Evolutionary conservation across 1,140 invertebrate genomes (phyloP).

Genomic region (Limonius californicus): DNA sequence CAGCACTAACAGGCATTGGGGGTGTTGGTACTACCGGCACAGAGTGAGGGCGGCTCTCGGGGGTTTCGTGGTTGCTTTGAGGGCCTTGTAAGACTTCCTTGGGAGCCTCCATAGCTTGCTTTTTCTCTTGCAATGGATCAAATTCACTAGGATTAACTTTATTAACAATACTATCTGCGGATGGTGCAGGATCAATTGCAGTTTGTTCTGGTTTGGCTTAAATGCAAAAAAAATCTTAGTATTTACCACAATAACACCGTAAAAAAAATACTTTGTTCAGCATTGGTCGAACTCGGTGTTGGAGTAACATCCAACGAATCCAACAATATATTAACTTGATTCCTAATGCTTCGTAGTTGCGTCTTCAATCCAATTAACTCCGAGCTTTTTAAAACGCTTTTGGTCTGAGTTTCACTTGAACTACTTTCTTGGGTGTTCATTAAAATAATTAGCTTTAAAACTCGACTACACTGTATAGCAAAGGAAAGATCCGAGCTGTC

Average conservation of each 20-base stretch:
- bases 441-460: slow-evolving; percentile 64
- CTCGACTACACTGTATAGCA: slow-evolving; percentile 68
- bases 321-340: slow-evolving; percentile 58
- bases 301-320: slow-evolving; percentile 50
- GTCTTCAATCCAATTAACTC: slow-evolving; percentile 52
- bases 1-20: slow-evolving; percentile 26
- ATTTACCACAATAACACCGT: neutral
- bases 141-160: slow-evolving; percentile 47
- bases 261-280: neutral
- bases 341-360: slow-evolving; percentile 57
- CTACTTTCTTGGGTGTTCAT: slow-evolving; percentile 38
- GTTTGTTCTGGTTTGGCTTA: slow-evolving; percentile 15
- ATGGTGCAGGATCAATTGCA: slow-evolving; percentile 21
- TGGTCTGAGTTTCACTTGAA: slow-evolving; percentile 30
- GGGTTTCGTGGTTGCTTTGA: slow-evolving; percentile 30
- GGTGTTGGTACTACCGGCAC: slow-evolving; percentile 28
- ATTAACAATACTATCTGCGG: slow-evolving; percentile 28
- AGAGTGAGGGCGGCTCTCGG: slow-evolving; percentile 15
- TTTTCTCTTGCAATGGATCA: slow-evolving; percentile 46
- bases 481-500: slow-evolving; percentile 70
- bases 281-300: neutral
- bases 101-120: slow-evolving; percentile 21
- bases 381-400: slow-evolving; percentile 27
- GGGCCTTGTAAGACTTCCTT: slow-evolving; percentile 31
- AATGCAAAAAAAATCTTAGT: too few species aligned